phyloP scores from a whole-genome alignment of 2,113 vertebrate species.

The Odobenus rosmarus region DNA sequence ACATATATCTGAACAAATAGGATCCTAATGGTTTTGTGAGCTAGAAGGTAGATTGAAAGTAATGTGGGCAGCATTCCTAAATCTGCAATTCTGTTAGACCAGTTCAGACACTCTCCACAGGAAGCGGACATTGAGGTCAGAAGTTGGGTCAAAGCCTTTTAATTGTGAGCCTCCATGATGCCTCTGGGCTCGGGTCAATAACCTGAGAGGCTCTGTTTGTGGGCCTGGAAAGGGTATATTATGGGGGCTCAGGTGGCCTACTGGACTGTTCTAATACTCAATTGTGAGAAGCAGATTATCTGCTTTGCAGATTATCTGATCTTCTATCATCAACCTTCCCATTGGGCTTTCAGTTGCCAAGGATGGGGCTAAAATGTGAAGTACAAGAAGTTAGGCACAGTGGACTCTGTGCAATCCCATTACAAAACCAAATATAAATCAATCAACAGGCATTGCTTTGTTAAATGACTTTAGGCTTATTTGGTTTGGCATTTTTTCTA shows the following conservation, averaged over 20 bases:
- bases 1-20: neutral
- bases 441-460: constrained; percentile 34
- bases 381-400: constrained; percentile 20
- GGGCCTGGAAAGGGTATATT: constrained; percentile 57
- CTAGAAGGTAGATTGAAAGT: constrained; percentile 38
- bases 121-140: constrained; percentile 78
- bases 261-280: constrained; percentile 72
- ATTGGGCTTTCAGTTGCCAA: constrained; percentile 60
- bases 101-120: constrained; percentile 72
- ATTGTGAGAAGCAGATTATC: constrained; percentile 77
- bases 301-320: constrained; percentile 80
- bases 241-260: constrained; percentile 78
- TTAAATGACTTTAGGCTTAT: constrained; percentile 45
- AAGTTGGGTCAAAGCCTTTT: constrained; percentile 82
- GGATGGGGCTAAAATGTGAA: neutral
- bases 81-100: constrained; percentile 56
- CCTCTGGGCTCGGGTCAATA: constrained; percentile 77
- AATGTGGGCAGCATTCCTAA: constrained; percentile 55
- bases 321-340: constrained; percentile 71
- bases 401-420: neutral
- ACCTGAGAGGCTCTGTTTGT: constrained; percentile 52
- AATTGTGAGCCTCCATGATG: constrained; percentile 71
- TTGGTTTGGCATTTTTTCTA: constrained; percentile 53
- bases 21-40: constrained; percentile 36
- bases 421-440: constrained; percentile 46